Evolutionary conservation across 2,797 vertebrate species (phyloP), one percentile per base, ranked within the genome.

Genomic region (Pseudochromis fuscus): DNA sequence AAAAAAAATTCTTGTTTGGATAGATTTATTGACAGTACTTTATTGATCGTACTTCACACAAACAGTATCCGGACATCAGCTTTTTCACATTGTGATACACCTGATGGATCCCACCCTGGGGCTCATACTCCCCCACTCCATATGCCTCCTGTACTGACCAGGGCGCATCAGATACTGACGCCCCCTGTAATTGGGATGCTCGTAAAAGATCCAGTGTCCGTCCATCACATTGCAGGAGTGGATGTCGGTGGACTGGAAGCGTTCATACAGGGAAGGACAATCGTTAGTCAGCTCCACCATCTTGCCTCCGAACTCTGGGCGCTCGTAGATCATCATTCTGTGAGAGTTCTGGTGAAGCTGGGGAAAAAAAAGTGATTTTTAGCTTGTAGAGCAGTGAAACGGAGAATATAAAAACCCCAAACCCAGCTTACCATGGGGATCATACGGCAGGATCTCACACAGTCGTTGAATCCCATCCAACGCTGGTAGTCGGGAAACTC

Each of bases 401-500:
- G 38, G 18, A 12, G 10, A 0, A 4, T 5, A 7, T 13, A 0
- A 23, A 33, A 35, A 49, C 25, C 35, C 9, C 13, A 1, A 55
- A 24, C 13, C 6, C 23, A 0, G 18, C 76, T 74, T 81, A 91
- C 88, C 58, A 2, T 4, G 1, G 88, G 86, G 72, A 92, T 92
- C 84, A 88, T 66, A 1, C 82, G 79, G 57, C 90, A 91, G 48
- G 89, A 93, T 3, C 89, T 78, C 46, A 91, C 88, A 0, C 90
- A 92, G 81, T 92, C 86, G 0, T 91, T 92, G 79, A 93, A 91
- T 38, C 91, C 89, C 90, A 93, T 92, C 89, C 89, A 91, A 30
- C 82, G 80, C 69, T 91, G 90, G 79, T 91, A 91, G 81, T 92
- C 91, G 0, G 90, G 24, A 27, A 89, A 89, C 15, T 91, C 90